Evolutionary conservation across 2,113 vertebrate genomes (phyloP).

Genomic region (Triplophysa siluroides): DNA sequence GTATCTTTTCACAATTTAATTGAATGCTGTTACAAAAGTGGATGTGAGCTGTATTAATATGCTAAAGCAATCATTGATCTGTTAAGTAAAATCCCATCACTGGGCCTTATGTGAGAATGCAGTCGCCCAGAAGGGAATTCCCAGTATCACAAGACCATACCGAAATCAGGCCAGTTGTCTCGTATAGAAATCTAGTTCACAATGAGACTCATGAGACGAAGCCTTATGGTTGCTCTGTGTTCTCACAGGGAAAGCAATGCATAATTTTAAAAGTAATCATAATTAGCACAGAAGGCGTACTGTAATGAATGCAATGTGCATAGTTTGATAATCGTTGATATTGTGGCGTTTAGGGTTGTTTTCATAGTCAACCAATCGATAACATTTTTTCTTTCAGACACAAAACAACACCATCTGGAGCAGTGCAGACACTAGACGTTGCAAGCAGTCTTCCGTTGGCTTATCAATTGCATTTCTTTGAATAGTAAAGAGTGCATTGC

Average conservation of each 20-base stretch:
- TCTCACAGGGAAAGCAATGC: slow-evolving; percentile 23
- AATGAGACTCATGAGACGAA: slow-evolving; percentile 18
- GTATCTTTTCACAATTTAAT: neutral
- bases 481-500: slow-evolving; percentile 6
- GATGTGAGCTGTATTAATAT: slow-evolving; percentile 35
- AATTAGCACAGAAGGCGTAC: slow-evolving; percentile 22
- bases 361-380: neutral
- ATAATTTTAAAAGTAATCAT: slow-evolving; percentile 33
- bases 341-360: neutral
- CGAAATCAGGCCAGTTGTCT: slow-evolving; percentile 47
- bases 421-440: neutral
- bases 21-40: neutral
- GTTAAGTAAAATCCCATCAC: slow-evolving; percentile 19
- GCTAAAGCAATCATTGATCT: slow-evolving; percentile 35
- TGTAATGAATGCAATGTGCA: slow-evolving; percentile 27
- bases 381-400: neutral
- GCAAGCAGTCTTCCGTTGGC: slow-evolving; percentile 1
- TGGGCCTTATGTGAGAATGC: slow-evolving; percentile 13
- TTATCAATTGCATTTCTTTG: slow-evolving; percentile 22
- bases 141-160: slow-evolving; percentile 13
- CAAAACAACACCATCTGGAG: neutral
- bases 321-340: slow-evolving; percentile 4
- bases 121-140: slow-evolving; percentile 31
- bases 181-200: slow-evolving; percentile 42
- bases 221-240: neutral